phyloP scores from a whole-genome alignment of 2,113 vertebrate species.

The Ciconia maguari region DNA sequence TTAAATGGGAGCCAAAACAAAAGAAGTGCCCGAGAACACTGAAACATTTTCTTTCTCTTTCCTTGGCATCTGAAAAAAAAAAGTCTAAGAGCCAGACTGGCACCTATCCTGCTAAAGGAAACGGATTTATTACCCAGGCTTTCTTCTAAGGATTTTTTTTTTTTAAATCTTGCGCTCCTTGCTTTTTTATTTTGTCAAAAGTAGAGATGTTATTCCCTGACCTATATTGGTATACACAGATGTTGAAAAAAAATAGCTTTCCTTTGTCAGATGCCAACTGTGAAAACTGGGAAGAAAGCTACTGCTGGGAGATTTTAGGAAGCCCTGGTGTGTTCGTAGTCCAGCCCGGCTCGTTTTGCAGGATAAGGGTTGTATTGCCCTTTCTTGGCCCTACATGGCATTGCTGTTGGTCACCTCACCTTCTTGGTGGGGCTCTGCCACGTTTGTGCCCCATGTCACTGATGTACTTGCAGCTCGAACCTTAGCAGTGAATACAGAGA shows the following conservation, averaged over 20 bases:
- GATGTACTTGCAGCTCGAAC: neutral
- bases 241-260: neutral
- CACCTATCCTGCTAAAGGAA: conserved; percentile 10
- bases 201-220: neutral
- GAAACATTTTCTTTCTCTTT: conserved; percentile 28
- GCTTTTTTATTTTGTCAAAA: neutral
- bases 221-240: neutral
- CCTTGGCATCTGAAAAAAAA: neutral
- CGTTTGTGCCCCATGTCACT: neutral
- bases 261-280: neutral
- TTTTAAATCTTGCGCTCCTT: neutral
- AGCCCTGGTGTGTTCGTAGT: neutral
- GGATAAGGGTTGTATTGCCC: neutral
- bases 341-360: neutral
- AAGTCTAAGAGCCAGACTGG: neutral
- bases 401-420: neutral
- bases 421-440: neutral
- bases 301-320: neutral
- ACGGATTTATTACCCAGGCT: conserved; percentile 26
- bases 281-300: neutral
- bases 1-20: conserved; percentile 38
- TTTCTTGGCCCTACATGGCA: neutral
- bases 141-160: neutral
- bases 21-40: neutral
- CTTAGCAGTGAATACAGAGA: neutral